Base-by-base conservation (phyloP, 2,888 invertebrate species). In the Euproctis similis region DNA sequence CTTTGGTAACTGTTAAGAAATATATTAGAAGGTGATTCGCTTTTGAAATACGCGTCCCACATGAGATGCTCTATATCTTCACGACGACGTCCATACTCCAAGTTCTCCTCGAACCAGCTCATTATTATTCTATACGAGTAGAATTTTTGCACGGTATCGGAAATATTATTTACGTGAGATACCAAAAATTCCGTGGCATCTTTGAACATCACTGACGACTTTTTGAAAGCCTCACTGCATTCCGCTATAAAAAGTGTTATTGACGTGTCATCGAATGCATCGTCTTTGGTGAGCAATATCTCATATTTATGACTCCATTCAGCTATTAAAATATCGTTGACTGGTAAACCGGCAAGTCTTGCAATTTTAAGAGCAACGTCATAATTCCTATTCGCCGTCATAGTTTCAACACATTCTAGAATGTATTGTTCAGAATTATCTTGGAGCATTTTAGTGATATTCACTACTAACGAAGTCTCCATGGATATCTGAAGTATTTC, bases 121-220 rank as follows among this genome's bases (percentile, higher is more conserved):
- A 84, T 66, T 9, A 85, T 70, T 12, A 85, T 63, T 60, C 82
- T 68, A 40, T 78, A 78, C 0, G 74, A 60, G 38, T 87, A 82
- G 57, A 89, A 90, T 43, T 86, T 88, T 39, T 85, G 81, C 1
- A 57, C 48, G 0, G 46, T 31, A 11, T 85, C 68, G 0, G 53
- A 53, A 14, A 89, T 78, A 36, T 84, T 81, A 2, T 82, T 77
- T 0, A 87, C 85, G 36, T 87, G 80, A 29, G 85, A 75, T 1
- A 88, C 70, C 20, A 90, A 87, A 59, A 92, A 92, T 39, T 88
- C 67, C 0, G 90, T 87, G 1, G 90, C 86, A 9, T 87, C 81
- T 36, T 87, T 86, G 8, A 90, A 88, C 0, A 87, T 71, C 1
- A 92, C 87, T 0, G 87, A 71, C 28, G 89, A 86, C 16, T 84